Conservation (phyloP, 2,113 vertebrate genomes). For the Synodontis membranacea region DNA sequence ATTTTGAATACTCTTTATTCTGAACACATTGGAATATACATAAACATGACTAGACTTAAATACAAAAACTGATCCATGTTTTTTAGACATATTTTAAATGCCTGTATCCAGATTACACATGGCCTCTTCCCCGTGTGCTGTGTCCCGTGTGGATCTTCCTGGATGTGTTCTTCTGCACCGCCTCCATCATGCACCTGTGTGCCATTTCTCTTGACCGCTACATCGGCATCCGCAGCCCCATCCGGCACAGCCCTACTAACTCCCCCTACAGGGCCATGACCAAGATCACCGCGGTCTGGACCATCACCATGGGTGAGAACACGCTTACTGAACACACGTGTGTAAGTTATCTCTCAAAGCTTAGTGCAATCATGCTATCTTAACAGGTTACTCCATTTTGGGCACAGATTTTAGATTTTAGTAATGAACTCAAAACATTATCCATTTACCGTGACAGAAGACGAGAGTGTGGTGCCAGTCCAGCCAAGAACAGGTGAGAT, state of each 20-base stretch:
- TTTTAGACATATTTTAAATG: background rate
- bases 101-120: background rate
- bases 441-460: too few species aligned
- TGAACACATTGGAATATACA: background rate
- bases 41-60: background rate
- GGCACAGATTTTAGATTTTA: background rate
- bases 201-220: constrained; percentile 13
- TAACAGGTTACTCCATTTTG: background rate
- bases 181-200: constrained; percentile 20
- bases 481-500: background rate
- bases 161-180: background rate
- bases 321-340: background rate
- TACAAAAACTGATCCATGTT: background rate
- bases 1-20: background rate
- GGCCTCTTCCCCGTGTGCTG: background rate
- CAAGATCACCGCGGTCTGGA: background rate
- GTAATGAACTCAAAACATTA: too few species aligned
- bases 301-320: background rate
- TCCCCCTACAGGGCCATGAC: constrained; percentile 11
- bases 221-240: background rate
- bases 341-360: background rate
- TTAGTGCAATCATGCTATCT: background rate
- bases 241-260: background rate
- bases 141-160: constrained; percentile 3
- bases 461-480: too few species aligned